phyloP scores from a whole-genome alignment of 2,797 vertebrate species.

The Erethizon dorsatum region DNA sequence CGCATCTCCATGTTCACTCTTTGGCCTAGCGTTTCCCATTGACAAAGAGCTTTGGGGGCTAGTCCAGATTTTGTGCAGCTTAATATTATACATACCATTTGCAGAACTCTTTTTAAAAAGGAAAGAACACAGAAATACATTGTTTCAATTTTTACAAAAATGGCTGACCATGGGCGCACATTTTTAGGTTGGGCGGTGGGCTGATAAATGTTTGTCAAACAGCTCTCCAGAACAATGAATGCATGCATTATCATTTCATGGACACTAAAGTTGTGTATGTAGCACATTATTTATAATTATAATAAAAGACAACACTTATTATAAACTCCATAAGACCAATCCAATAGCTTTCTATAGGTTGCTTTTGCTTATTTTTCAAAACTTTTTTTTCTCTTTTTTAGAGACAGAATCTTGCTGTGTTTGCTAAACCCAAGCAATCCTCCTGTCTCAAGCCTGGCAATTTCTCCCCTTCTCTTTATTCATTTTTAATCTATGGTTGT shows the following conservation, averaged over 20 bases:
- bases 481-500: not conserved
- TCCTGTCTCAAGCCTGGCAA: not conserved
- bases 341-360: not conserved
- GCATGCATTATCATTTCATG: not conserved
- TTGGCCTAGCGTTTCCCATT: not conserved
- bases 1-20: not conserved
- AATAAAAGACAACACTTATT: not conserved
- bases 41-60: not conserved
- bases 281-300: not conserved
- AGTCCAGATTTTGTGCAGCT: not conserved
- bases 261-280: not conserved
- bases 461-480: not conserved
- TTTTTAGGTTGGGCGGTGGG: not conserved
- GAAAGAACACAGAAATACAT: not conserved
- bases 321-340: not conserved
- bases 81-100: not conserved
- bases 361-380: not conserved
- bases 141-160: slow-evolving; percentile 33
- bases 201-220: not conserved
- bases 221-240: not conserved
- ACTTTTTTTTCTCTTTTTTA: not conserved
- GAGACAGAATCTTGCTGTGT: not conserved
- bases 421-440: not conserved
- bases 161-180: no score
- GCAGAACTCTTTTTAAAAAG: not conserved